Base-by-base conservation (phyloP, 64 coral and sea anemone species). In the Astreopora myriophthalma region DNA sequence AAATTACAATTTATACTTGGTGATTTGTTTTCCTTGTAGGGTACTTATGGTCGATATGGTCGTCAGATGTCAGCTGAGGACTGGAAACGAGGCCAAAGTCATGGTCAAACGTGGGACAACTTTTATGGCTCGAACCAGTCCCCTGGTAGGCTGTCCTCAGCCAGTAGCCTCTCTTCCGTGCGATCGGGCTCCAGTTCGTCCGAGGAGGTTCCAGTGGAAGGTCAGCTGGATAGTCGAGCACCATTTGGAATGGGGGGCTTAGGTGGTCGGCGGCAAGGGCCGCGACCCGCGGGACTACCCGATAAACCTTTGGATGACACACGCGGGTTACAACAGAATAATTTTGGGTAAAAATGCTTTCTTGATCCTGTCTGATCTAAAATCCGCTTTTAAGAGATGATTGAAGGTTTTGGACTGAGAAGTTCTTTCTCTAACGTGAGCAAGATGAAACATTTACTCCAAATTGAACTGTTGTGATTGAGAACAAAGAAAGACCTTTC, bases 11-110 rank as follows among this genome's bases (percentile, higher is more conserved):
- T n/a, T n/a, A n/a, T n/a, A n/a, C n/a, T n/a, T n/a, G n/a, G n/a
- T n/a, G n/a, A n/a, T 71, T 30, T 71, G 27, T 14, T 35, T 13
- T 22, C 12, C 6, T 67, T 69, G 25, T 23, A 87, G 85, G 85
- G 85, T 29, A 24, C 14, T 39, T 83, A 83, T 27, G 90, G 90
- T 57, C 82, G 84, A 42, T 92, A 75, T 36, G 81, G 81, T n/a
- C 90, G 90, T 6, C 90, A 92, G 11, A 44, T 92, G 55, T 92
- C 90, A 16, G 67, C 84, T 0, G 90, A 92, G 17, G 90, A 92
- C 32, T 92, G 90, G 90, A 92, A 92, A 48, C 42, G 87, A 25
- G 42, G 62, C 12, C 79, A 31, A 83, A 91, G 2, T 22, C 77
- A 65, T 26, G 58, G 22, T 34, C 90, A 86, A 55, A 13, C 26